Conservation (phyloP, 2,113 vertebrate species). For the Labeo rohita region DNA sequence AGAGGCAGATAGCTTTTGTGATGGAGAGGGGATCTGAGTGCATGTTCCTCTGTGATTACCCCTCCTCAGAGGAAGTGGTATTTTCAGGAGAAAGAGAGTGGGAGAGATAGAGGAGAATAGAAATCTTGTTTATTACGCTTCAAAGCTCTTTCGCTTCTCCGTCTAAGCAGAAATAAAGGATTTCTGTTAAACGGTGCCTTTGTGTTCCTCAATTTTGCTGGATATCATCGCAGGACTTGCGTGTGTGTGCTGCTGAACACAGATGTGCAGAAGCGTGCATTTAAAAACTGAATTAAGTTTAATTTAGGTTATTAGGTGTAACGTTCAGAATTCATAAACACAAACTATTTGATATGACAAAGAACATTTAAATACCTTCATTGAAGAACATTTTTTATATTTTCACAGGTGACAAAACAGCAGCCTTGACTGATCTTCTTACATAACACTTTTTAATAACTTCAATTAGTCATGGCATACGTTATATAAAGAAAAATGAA, state of each 20-base stretch:
- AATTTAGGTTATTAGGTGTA: neutral
- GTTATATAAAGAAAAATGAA: neutral
- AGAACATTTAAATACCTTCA: too few relatives aligned
- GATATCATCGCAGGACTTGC: neutral
- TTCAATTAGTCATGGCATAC: neutral
- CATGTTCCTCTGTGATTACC: slow-evolving; percentile 17
- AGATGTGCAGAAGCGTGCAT: neutral
- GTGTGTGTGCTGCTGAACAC: neutral
- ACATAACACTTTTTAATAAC: neutral
- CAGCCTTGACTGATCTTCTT: neutral
- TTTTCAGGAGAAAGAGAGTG: neutral
- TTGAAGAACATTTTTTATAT: neutral
- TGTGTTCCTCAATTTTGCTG: neutral
- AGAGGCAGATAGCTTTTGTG: neutral
- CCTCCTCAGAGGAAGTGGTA: neutral
- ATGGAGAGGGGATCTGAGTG: slow-evolving; percentile 17
- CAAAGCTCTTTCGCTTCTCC: neutral
- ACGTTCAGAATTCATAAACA: too few relatives aligned
- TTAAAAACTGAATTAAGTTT: neutral
- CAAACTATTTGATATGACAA: too few relatives aligned
- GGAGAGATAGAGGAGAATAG: neutral
- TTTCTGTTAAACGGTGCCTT: neutral
- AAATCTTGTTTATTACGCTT: slow-evolving; percentile 15
- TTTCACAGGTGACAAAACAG: neutral
- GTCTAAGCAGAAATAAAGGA: slow-evolving; percentile 2